A percentile compares a stretch with the other conserved stretches of the same genome.
phyloP scores from a whole-genome alignment of 2,797 vertebrate genomes.

The Sus cebifrons region DNA sequence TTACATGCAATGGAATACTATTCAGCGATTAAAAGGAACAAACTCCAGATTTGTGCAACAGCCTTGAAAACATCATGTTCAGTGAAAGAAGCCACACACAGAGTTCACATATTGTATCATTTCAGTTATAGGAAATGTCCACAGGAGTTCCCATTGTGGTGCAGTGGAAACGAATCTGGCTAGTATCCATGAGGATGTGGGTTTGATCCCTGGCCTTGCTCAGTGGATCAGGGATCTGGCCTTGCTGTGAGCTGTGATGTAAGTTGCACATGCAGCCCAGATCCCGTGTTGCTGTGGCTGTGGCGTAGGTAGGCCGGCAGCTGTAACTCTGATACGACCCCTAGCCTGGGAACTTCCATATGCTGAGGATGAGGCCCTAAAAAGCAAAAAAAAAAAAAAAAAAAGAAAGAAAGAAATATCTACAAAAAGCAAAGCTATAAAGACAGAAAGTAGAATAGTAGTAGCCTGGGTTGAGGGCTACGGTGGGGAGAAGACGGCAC shows the following conservation, averaged over 20 bases:
- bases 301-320: too few relatives aligned
- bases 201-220: too few relatives aligned
- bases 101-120: not conserved
- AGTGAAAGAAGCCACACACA: constrained; percentile 46
- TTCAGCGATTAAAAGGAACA: constrained; percentile 29
- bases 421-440: not conserved
- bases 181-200: too few relatives aligned
- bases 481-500: not conserved
- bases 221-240: too few relatives aligned
- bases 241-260: too few relatives aligned
- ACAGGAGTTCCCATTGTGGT: not conserved
- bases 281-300: too few relatives aligned
- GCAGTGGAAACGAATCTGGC: too few relatives aligned
- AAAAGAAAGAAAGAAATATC: not conserved
- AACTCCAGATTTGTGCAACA: not conserved
- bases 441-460: constrained; percentile 16
- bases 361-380: too few relatives aligned
- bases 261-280: too few relatives aligned
- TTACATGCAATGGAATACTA: not conserved
- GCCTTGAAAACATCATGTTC: constrained; percentile 18
- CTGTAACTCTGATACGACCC: too few relatives aligned
- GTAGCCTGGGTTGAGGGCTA: not conserved
- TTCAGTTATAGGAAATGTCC: constrained; percentile 9
- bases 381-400: not conserved
- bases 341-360: too few relatives aligned